These are phyloP conservation scores for Opisthograptis luteolata DNA, from an alignment of 2,888 invertebrate species.

Conservation along the genomic window DNA sequence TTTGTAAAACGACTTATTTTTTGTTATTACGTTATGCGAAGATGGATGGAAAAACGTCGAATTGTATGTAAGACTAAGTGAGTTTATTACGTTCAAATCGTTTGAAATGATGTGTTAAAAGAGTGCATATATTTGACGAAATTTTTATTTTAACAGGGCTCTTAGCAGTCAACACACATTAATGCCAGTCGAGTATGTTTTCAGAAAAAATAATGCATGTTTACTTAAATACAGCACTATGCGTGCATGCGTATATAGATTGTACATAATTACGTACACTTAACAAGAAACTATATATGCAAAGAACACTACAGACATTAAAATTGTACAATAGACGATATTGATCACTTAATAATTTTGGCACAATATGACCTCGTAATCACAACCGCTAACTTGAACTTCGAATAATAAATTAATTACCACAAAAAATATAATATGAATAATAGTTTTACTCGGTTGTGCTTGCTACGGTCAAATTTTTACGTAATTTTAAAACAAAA, in stretches of 20 bases:
- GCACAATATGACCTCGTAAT: slow-evolving; percentile 52
- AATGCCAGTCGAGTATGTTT: slow-evolving; percentile 85
- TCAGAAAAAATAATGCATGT: slow-evolving; percentile 81
- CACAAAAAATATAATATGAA: neutral
- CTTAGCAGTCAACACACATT: slow-evolving; percentile 85
- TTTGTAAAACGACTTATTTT: slow-evolving; percentile 74
- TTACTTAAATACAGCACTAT: slow-evolving; percentile 74
- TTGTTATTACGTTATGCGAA: slow-evolving; percentile 80
- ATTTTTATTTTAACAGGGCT: slow-evolving; percentile 84
- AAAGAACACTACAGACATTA: slow-evolving; percentile 55
- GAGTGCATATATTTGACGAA: slow-evolving; percentile 79
- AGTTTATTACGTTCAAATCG: slow-evolving; percentile 78
- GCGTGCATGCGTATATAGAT: slow-evolving; percentile 79
- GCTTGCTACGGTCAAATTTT: slow-evolving; percentile 43
- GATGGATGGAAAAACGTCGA: slow-evolving; percentile 84
- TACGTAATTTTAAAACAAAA: slow-evolving; percentile 45
- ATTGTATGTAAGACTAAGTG: slow-evolving; percentile 83
- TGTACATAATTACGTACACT: slow-evolving; percentile 69
- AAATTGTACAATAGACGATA: slow-evolving; percentile 51
- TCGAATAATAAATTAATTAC: neutral
- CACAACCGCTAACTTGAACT: slow-evolving; percentile 35
- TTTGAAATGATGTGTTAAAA: slow-evolving; percentile 69
- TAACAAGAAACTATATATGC: slow-evolving; percentile 60
- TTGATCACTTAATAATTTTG: slow-evolving; percentile 58
- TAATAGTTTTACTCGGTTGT: slow-evolving; percentile 23